phyloP scores from a whole-genome alignment of 2,113 vertebrate genomes.

The Chauna torquata region DNA sequence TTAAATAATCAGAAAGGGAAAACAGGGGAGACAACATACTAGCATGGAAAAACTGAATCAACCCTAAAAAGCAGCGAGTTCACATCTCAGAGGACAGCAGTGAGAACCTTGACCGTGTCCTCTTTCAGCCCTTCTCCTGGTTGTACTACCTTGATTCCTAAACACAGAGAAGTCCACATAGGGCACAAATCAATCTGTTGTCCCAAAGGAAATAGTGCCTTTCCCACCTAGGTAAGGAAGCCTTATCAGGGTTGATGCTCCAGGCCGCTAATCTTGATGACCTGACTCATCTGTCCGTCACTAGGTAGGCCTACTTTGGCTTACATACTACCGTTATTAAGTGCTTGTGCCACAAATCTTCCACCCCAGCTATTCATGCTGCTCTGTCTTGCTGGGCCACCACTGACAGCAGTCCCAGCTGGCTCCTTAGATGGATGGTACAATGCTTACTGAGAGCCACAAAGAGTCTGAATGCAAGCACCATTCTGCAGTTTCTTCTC shows the following conservation, averaged over 20 bases:
- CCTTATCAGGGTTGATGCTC: background rate
- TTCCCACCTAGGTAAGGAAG: background rate
- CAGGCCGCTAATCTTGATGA: background rate
- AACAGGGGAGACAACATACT: rapidly evolving
- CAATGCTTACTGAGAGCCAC: background rate
- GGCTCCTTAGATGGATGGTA: background rate
- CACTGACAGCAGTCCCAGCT: background rate
- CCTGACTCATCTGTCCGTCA: background rate
- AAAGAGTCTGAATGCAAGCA: background rate
- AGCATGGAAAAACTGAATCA: background rate
- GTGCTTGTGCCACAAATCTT: background rate
- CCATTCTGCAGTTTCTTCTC: background rate
- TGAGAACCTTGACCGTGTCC: background rate
- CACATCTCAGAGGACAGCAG: background rate
- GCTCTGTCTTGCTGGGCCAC: background rate
- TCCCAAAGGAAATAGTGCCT: background rate
- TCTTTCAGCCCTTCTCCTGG: background rate
- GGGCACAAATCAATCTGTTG: background rate
- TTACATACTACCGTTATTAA: background rate
- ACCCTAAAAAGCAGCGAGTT: background rate
- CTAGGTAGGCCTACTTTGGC: background rate
- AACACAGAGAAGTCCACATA: background rate
- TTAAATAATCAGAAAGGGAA: background rate
- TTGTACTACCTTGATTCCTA: background rate
- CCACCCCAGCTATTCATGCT: background rate